Base-by-base conservation (phyloP, 2,113 vertebrate species). In the Oceanodroma tethys region DNA sequence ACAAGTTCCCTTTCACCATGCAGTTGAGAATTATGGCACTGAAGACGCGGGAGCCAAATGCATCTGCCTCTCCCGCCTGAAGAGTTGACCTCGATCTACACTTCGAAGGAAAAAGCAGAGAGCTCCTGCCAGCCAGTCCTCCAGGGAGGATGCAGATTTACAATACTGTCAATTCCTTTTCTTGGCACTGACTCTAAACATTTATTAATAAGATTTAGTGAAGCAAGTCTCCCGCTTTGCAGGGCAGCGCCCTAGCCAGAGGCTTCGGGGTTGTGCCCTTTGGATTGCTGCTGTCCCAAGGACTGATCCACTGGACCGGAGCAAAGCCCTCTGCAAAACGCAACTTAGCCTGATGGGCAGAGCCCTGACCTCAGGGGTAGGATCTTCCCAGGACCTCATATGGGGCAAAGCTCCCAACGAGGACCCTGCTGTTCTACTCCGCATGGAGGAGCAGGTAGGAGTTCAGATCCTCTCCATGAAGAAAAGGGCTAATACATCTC, bases 1-100 rank as follows among this genome's bases (percentile, higher is more conserved):
- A 45, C 0, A 0, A 3, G 22, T 17, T 70, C 26, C 47, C 48
- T 21, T 25, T 50, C 16, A 6, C 40, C 17, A 12, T 1, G 30
- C 20, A 17, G 32, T 16, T 60, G 72, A 63, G 56, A 60, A 50
- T 36, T 7, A 65, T 0, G 1, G 82, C 12, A 25, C 86, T 23
- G 70, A 59, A 45, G 76, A 42, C 0, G 2, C 4, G 0, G 50
- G n/a, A 91, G 18, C 50, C 43, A 42, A 65, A 75, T 0, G 10
- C 60, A 53, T 53, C 45, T 62, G 63, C 52, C 22, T 79, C 42
- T 50, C 40, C 59, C 2, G 1, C 38, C 58, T n/a, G 15, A 36
- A 60, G 29, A 71, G 40, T 4, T 52, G 83, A 91, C 83, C 91
- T 88, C n/a, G 0, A 45, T 34, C 56, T 66, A 27, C 42, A 11